These are phyloP conservation scores for Australoheros scitulus DNA, from an alignment of 2,113 vertebrate species.

Conservation along the genomic window DNA sequence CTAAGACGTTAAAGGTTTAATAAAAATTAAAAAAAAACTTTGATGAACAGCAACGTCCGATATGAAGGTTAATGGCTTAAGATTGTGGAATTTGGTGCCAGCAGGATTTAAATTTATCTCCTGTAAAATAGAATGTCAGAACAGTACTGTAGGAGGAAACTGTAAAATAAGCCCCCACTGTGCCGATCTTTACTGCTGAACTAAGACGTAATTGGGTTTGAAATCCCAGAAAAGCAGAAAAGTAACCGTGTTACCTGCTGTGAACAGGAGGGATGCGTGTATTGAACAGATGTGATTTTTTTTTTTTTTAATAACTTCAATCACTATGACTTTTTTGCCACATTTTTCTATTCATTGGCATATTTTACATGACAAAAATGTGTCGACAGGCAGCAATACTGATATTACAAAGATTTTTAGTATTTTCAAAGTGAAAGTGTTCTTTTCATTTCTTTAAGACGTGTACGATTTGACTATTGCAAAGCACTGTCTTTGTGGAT, in stretches of 20 bases:
- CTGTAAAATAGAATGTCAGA: background rate
- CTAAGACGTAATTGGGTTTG: background rate
- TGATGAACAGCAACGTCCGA: background rate
- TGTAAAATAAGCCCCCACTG: background rate
- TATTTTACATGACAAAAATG: too few relatives aligned
- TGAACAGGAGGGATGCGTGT: background rate
- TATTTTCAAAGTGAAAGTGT: too few relatives aligned
- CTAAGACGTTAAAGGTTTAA: background rate
- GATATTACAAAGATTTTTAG: background rate
- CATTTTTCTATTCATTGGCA: too few relatives aligned
- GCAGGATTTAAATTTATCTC: conserved; percentile 6
- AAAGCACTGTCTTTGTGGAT: too few relatives aligned
- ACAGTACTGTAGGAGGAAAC: background rate
- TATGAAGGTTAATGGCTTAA: conserved; percentile 14
- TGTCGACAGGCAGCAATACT: background rate
- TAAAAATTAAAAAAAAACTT: background rate
- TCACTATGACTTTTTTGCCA: too few relatives aligned
- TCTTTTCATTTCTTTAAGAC: too few relatives aligned
- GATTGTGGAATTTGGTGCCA: background rate
- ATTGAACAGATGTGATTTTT: too few relatives aligned
- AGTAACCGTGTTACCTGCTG: background rate
- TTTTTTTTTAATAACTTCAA: too few relatives aligned
- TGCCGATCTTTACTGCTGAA: background rate
- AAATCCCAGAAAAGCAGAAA: background rate
- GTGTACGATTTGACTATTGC: too few relatives aligned